Evolutionary conservation across 2,888 invertebrate genomes (phyloP).

Genomic region (Cosmia trapezina): DNA sequence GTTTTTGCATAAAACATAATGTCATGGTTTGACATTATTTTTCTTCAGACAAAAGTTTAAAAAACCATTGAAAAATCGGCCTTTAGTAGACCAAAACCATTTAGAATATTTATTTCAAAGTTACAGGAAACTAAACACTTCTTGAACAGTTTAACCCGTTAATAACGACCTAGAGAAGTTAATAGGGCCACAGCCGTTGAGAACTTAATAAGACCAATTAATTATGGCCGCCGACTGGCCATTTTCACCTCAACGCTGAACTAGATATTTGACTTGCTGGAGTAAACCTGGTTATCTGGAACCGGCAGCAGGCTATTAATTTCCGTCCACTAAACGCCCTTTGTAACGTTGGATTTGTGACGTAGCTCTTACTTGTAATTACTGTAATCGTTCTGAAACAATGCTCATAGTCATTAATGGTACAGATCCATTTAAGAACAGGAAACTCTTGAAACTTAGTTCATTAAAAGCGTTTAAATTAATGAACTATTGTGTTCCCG

Average conservation of each 20-base stretch:
- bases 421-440: slow-evolving; percentile 24
- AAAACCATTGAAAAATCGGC: not conserved
- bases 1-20: not conserved
- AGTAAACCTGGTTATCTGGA: slow-evolving; percentile 29
- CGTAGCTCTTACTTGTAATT: slow-evolving; percentile 23
- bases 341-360: slow-evolving; percentile 18
- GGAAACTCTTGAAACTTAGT: slow-evolving; percentile 42
- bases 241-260: slow-evolving; percentile 27
- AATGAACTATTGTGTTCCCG: slow-evolving; percentile 48
- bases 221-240: slow-evolving; percentile 35
- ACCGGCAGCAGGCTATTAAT: slow-evolving; percentile 26
- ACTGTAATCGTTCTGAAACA: slow-evolving; percentile 25
- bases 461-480: slow-evolving; percentile 52
- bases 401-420: slow-evolving; percentile 26
- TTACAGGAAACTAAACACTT: slow-evolving; percentile 21
- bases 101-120: not conserved
- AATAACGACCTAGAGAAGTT: slow-evolving; percentile 31
- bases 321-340: slow-evolving; percentile 20
- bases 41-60: not conserved
- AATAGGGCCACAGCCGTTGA: slow-evolving; percentile 40
- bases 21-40: not conserved
- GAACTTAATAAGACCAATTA: slow-evolving; percentile 56
- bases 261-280: slow-evolving; percentile 42
- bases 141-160: slow-evolving; percentile 36
- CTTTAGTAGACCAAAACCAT: not conserved